Percentiles rank a stretch among this genome's conserved stretches.
Evolutionary conservation across 2,113 vertebrate species (phyloP).

Genomic region (Mastomys coucha): DNA sequence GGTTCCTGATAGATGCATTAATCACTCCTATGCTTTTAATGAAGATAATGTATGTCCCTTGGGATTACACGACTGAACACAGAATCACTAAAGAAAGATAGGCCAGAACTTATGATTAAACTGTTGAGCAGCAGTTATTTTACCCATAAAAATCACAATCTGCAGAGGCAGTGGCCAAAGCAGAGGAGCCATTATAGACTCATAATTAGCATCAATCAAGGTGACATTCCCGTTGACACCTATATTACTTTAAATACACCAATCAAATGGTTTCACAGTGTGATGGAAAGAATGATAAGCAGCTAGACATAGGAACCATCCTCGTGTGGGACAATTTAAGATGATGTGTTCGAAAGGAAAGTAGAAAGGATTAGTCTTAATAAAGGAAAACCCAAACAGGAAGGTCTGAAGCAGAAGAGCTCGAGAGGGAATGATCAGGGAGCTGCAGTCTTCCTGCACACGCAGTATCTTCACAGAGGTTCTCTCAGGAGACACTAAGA

Average conservation of each 20-base stretch:
- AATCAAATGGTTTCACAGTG: slow-evolving; percentile 87
- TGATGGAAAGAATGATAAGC: slow-evolving; percentile 85
- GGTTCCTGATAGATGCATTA: slow-evolving; percentile 84
- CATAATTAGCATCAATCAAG: slow-evolving; percentile 90
- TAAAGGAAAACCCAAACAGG: slow-evolving; percentile 58
- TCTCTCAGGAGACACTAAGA: neutral
- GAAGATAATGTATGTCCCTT: slow-evolving; percentile 87
- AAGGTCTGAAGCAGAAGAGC: slow-evolving; percentile 45
- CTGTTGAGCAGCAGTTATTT: slow-evolving; percentile 86
- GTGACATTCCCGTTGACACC: slow-evolving; percentile 87
- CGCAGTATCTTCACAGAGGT: neutral
- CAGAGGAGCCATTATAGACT: slow-evolving; percentile 86
- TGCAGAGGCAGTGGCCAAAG: slow-evolving; percentile 85
- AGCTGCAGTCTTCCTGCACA: neutral
- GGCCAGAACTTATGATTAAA: slow-evolving; percentile 86
- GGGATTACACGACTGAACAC: slow-evolving; percentile 84
- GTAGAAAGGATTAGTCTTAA: slow-evolving; percentile 73
- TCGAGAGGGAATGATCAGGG: neutral
- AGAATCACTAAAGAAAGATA: slow-evolving; percentile 87
- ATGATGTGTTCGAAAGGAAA: slow-evolving; percentile 83
- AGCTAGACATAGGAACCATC: slow-evolving; percentile 80
- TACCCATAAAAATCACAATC: slow-evolving; percentile 89
- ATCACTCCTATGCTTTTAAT: slow-evolving; percentile 83
- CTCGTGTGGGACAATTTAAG: slow-evolving; percentile 81
- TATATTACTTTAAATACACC: slow-evolving; percentile 90